Base-by-base conservation (phyloP, 2,888 invertebrate species). In the Thecocarcelia acutangulata region DNA sequence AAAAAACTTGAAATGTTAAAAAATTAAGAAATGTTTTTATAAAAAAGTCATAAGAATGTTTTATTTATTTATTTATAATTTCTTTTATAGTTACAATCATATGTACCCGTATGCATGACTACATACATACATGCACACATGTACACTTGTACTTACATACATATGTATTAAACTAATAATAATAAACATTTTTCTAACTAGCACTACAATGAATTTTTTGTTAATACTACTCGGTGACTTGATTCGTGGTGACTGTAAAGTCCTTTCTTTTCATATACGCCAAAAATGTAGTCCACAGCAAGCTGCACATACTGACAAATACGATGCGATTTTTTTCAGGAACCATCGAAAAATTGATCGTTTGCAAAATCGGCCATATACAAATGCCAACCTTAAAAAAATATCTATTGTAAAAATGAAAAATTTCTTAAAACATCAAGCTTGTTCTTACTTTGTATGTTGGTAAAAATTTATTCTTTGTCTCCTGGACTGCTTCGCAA, bases 221-320 rank as follows among this genome's bases (percentile, higher is more conserved):
- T 40, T 15, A 73, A 54, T 46, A 37, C 12, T 24, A 13, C 21
- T 68, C 19, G n/a, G 17, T 8, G 50, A 13, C 50, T 28, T 58
- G 21, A 11, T 33, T 73, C 28, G 42, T 19, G 13, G 2, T 15
- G 37, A 63, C 73, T 64, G 3, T 56, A 91, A 89, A 50, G 91
- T 91, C 90, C 40, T 91, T 84, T 82, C 94, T 93, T 89, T 96
- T 95, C 93, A 96, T 94, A 85, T 94, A 95, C 0, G 96, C 95
- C 85, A 96, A 91, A 88, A 94, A 96, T 15, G 94, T 93, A 0
- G 95, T 95, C 95, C 95, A 96, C 46, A 95, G 88, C 69, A 95
- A 93, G 87, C 95, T 95, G 77, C 94, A 94, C 0, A 93, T 88
- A 85, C 95, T 94, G 0, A 95, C 94, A 85, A 94, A 94, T 2